Conservation (phyloP, 1,140 invertebrate species). For the Chrysomallon squamiferum region DNA sequence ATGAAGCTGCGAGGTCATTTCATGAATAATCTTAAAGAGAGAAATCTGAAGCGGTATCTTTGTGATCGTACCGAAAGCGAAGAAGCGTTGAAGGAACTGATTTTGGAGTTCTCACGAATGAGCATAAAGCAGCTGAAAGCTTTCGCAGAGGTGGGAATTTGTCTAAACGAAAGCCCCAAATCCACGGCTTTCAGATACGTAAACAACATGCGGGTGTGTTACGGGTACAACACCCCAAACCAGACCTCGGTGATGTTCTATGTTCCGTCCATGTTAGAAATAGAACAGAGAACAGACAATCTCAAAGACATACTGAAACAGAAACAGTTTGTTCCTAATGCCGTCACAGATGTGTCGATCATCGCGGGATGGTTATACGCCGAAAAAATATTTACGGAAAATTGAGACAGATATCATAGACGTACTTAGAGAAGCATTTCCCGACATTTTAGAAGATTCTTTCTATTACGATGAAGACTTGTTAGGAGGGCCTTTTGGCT, state of each 20-base stretch:
- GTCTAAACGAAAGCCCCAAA: slow-evolving; percentile 33
- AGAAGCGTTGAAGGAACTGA: slow-evolving; percentile 9
- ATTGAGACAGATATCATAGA: slow-evolving; percentile 34
- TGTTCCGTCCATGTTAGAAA: slow-evolving; percentile 30
- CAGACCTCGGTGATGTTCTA: slow-evolving; percentile 32
- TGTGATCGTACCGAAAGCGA: not conserved
- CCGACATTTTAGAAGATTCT: not conserved
- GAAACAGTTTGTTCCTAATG: slow-evolving; percentile 9
- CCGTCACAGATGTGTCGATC: slow-evolving; percentile 48
- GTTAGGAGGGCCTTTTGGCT: slow-evolving; percentile 47
- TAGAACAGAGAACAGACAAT: slow-evolving; percentile 14
- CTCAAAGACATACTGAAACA: slow-evolving; percentile 25
- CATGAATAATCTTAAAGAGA: not conserved
- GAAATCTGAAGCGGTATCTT: not conserved
- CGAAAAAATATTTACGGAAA: slow-evolving; percentile 19
- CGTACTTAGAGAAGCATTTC: slow-evolving; percentile 17
- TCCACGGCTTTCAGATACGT: slow-evolving; percentile 11
- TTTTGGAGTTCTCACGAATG: slow-evolving; percentile 14
- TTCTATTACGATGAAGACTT: slow-evolving; percentile 37
- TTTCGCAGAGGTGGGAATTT: slow-evolving; percentile 36
- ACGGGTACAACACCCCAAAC: slow-evolving; percentile 39
- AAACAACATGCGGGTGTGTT: slow-evolving; percentile 28
- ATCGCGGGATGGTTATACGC: slow-evolving; percentile 48
- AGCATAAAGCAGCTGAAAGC: slow-evolving; percentile 15
- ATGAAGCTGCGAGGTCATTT: not conserved